Percentiles rank a stretch among this genome's conserved stretches.
phyloP scores from a whole-genome alignment of 2,113 vertebrate genomes.

The Verasper variegatus region DNA sequence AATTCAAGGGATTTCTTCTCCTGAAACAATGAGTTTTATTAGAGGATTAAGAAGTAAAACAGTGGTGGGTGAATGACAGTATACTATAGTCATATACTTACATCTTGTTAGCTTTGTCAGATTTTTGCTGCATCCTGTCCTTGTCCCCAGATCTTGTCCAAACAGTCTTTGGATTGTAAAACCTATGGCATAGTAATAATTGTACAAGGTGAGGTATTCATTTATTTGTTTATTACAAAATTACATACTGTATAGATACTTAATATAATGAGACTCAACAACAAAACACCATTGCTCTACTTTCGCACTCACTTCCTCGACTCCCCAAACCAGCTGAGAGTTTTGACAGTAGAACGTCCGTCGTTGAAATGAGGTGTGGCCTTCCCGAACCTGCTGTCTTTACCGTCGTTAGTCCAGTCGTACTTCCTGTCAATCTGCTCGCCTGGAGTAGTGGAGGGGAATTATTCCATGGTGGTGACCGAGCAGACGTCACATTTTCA shows the following conservation, averaged over 20 bases:
- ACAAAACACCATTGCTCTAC: no score
- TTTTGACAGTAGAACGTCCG: slow-evolving; percentile 77
- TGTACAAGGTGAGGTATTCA: neutral
- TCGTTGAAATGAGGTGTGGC: slow-evolving; percentile 86
- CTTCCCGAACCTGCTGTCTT: slow-evolving; percentile 82
- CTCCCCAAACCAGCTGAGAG: slow-evolving; percentile 83
- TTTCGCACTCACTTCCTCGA: slow-evolving; percentile 75
- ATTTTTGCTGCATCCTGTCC: slow-evolving; percentile 80
- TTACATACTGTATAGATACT: neutral
- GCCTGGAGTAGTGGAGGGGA: slow-evolving; percentile 70
- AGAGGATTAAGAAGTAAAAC: neutral
- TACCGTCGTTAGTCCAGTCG: slow-evolving; percentile 71
- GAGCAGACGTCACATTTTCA: neutral
- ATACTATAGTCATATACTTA: slow-evolving; percentile 59
- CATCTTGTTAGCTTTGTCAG: slow-evolving; percentile 79
- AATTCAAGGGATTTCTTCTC: slow-evolving; percentile 40
- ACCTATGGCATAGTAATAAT: slow-evolving; percentile 47
- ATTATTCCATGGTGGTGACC: neutral
- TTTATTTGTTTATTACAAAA: neutral
- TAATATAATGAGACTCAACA: neutral
- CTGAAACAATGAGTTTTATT: slow-evolving; percentile 49
- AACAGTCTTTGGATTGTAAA: slow-evolving; percentile 46
- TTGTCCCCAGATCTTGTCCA: slow-evolving; percentile 70
- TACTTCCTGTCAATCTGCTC: slow-evolving; percentile 87
- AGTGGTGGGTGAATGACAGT: no score